A percentile compares a stretch with the other conserved stretches of the same genome.
Conservation (phyloP, 1,140 invertebrate species). For the Phocides pigmalion region DNA sequence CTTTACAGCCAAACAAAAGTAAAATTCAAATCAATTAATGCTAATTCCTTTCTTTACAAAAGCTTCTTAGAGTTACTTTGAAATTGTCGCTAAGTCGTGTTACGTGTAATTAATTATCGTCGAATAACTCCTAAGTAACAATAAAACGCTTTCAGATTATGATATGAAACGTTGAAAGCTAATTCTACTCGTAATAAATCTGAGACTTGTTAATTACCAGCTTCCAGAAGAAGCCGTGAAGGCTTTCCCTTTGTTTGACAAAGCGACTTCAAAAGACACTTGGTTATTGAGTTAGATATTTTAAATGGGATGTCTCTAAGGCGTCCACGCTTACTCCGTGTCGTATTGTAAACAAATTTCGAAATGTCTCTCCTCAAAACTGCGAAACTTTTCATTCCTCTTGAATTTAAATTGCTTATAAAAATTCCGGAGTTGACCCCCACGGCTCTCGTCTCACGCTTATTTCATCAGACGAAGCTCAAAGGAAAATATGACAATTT, state of each 20-base stretch:
- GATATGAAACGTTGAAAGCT: conserved; percentile 78
- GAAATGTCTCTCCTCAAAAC: conserved; percentile 46
- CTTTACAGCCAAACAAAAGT: conserved; percentile 47
- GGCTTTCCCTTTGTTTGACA: conserved; percentile 62
- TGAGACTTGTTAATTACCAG: conserved; percentile 78
- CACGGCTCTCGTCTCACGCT: conserved; percentile 47
- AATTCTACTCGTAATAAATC: conserved; percentile 75
- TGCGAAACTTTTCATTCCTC: conserved; percentile 47
- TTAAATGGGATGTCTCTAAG: conserved; percentile 53
- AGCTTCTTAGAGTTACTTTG: conserved; percentile 51
- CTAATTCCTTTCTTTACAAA: conserved; percentile 55
- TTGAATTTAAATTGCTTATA: conserved; percentile 69
- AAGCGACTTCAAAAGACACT: conserved; percentile 63
- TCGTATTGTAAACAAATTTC: conserved; percentile 61
- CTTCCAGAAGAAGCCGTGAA: conserved; percentile 60
- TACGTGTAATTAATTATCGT: conserved; percentile 72
- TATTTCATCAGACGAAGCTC: conserved; percentile 61
- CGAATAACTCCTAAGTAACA: conserved; percentile 50
- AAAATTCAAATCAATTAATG: conserved; percentile 51
- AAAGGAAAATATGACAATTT: conserved; percentile 77
- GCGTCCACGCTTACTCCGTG: conserved; percentile 26
- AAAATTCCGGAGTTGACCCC: conserved; percentile 64
- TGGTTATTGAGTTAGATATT: conserved; percentile 61
- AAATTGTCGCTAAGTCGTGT: conserved; percentile 60
- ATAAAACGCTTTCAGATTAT: conserved; percentile 79